Evolutionary conservation across 92 coral and sea anemone genomes (phyloP).

Genomic region (Actinernus sp.): DNA sequence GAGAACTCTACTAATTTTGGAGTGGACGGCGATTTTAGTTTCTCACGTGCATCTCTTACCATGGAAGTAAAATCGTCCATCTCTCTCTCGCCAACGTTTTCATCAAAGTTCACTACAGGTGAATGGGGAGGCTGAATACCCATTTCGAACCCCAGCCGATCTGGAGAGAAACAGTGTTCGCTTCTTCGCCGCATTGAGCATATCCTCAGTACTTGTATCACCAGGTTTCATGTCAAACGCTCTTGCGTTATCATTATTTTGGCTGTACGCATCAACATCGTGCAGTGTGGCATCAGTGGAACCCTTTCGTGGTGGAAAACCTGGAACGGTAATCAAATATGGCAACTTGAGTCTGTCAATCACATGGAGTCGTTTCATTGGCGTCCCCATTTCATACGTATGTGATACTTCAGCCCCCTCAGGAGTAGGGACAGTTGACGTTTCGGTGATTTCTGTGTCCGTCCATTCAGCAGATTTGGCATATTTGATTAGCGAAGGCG

Average conservation of each 20-base stretch:
- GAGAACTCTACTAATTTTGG: no score
- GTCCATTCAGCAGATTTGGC: background rate
- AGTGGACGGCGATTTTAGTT: background rate
- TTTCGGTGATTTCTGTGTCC: background rate
- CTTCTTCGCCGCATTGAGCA: conserved; percentile 27
- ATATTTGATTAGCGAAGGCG: background rate
- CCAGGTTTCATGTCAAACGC: conserved; percentile 15
- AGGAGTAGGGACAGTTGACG: background rate
- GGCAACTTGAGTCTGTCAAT: no score
- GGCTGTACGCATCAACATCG: conserved; percentile 34
- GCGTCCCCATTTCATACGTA: no score
- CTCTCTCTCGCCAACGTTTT: background rate
- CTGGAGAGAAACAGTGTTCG: conserved; percentile 13
- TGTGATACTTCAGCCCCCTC: background rate
- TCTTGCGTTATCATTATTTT: conserved; percentile 13
- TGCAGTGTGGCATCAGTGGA: no score
- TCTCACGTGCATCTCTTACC: conserved; percentile 13
- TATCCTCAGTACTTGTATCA: conserved; percentile 8
- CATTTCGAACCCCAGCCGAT: conserved; percentile 4
- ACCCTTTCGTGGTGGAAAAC: no score
- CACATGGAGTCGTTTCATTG: no score
- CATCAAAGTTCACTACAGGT: conserved; percentile 12
- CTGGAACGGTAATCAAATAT: no score
- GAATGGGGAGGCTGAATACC: conserved; percentile 4
- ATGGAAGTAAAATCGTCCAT: conserved; percentile 6